Base-by-base conservation (phyloP, 2,888 invertebrate species). In the Melieria crassipennis region DNA sequence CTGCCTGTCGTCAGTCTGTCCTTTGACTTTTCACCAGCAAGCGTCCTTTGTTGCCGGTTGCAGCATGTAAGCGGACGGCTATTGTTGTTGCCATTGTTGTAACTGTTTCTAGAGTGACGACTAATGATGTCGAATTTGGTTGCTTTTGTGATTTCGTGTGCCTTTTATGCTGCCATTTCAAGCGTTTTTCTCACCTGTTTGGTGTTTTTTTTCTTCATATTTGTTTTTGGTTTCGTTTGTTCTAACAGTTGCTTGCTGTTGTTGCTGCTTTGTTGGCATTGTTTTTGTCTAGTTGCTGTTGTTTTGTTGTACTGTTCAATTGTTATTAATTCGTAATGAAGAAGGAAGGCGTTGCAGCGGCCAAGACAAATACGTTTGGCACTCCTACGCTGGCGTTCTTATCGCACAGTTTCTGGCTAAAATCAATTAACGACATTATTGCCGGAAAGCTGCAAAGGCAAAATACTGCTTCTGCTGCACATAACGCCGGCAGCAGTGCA, bases 291-390 rank as follows among this genome's bases (percentile, higher is more conserved):
- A 30, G 58, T 11, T 56, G 73, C 75, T 62, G 75, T 56, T 56
- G 30, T 57, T 57, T 13, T 13, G 9, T 11, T 16, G 9, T 57
- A 16, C 10, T 57, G 57, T 9, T 57, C 16, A 11, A 57, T 16
- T 82, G 75, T 80, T 82, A 82, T 83, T 82, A 83, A 80, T 82
- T 82, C 76, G 81, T 82, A 81, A 82, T 82, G 79, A 78, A 30
- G 30, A 30, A 30, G 81, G 81, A 83, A 83, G 81, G 81, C 83
- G 82, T 82, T 80, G 79, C 69, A 77, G 11, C 62, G 65, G 74
- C 71, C 75, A 74, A 79, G 78, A 81, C 79, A 82, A 82, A 81
- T 82, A 78, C 80, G 75, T 65, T 65, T 70, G 77, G 74, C 67
- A 71, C 83, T 78, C 82, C 82, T 77, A 76, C 72, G 62, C 10